These are phyloP conservation scores for Danaus chrysippus DNA, from an alignment of 2,888 invertebrate genomes.

Conservation along the genomic window DNA sequence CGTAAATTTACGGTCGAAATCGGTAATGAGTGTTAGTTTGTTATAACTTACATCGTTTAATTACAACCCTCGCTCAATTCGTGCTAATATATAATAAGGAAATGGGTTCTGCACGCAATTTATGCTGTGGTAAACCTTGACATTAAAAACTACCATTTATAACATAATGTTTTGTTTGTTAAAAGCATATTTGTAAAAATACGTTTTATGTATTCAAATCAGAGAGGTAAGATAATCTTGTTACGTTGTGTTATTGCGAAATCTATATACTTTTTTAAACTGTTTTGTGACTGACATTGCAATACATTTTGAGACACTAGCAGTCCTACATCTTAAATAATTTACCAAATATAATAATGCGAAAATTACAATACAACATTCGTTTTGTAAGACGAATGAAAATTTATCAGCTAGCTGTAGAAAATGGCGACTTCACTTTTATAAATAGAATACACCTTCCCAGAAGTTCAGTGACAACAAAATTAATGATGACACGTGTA, in stretches of 20 bases:
- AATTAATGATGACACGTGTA: conserved; percentile 5
- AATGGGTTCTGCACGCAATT: conserved; percentile 17
- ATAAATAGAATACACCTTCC: conserved; percentile 1
- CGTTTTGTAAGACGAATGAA: too few relatives aligned
- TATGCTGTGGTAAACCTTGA: conserved; percentile 2
- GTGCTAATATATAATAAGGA: conserved; percentile 17
- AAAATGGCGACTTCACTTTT: background rate
- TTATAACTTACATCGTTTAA: background rate
- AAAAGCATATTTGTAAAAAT: too few relatives aligned
- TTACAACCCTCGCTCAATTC: conserved; percentile 10
- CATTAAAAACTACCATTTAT: background rate
- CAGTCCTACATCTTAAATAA: too few relatives aligned
- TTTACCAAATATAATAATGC: too few relatives aligned
- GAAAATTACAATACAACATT: too few relatives aligned
- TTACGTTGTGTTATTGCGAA: too few relatives aligned
- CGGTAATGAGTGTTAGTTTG: background rate
- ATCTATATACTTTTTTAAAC: too few relatives aligned
- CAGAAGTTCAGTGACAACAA: conserved; percentile 6
- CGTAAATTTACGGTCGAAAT: background rate
- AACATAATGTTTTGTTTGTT: background rate
- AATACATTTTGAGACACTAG: too few relatives aligned
- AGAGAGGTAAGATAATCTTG: too few relatives aligned
- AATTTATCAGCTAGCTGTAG: too few relatives aligned
- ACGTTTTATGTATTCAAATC: too few relatives aligned
- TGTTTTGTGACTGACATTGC: too few relatives aligned